Evolutionary conservation across 2,888 invertebrate species (phyloP).

Genomic region (Amiota minor): DNA sequence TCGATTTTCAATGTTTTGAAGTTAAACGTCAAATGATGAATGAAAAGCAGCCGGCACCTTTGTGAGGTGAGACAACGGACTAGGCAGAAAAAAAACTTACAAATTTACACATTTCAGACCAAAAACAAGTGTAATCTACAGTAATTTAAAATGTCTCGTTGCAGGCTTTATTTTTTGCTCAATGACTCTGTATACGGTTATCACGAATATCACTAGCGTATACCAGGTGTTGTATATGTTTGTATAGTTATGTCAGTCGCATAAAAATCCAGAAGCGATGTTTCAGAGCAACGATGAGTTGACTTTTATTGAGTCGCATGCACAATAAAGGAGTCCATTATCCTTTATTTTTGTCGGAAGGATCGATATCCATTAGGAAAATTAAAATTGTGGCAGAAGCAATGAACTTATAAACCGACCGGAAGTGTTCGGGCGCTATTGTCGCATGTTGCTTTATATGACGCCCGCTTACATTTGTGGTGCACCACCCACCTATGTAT

Average conservation of each 20-base stretch:
- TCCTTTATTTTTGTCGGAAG: constrained; percentile 61
- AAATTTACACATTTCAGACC: constrained; percentile 3
- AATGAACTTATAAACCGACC: constrained; percentile 60
- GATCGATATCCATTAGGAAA: constrained; percentile 75
- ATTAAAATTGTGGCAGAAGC: constrained; percentile 74
- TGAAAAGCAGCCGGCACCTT: no score
- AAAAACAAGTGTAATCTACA: constrained; percentile 29
- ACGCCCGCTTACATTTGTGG: constrained; percentile 11
- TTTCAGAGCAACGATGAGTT: constrained; percentile 61
- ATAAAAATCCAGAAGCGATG: constrained; percentile 37
- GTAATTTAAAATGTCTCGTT: constrained; percentile 28
- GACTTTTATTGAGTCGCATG: constrained; percentile 73
- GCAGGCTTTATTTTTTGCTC: constrained; percentile 35
- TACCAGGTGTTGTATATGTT: constrained; percentile 24
- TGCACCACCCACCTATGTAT: neutral
- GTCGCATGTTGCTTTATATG: constrained; percentile 34
- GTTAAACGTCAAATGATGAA: no score
- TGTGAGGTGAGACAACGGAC: no score
- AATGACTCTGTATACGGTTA: constrained; percentile 37
- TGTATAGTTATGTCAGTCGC: constrained; percentile 57
- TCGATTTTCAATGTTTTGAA: no score
- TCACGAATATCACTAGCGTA: constrained; percentile 7
- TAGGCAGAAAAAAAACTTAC: neutral
- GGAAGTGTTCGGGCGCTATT: constrained; percentile 44
- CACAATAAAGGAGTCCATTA: constrained; percentile 72